Percentiles rank a stretch among this genome's conserved stretches.
Evolutionary conservation across 2,797 vertebrate genomes (phyloP).

Genomic region (Oophaga sylvatica): DNA sequence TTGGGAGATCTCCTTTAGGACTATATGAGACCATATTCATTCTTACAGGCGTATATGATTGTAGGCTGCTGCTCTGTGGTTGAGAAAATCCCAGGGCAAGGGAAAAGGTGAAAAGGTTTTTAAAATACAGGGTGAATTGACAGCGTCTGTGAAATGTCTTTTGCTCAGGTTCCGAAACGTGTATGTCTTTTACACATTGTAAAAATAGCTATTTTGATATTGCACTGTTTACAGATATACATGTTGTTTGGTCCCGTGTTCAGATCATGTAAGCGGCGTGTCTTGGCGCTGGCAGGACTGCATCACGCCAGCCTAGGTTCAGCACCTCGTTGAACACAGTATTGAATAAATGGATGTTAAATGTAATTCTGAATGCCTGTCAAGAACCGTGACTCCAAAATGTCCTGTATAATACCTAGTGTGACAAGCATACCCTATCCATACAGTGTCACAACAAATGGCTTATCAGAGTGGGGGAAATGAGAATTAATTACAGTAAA

Average conservation of each 20-base stretch:
- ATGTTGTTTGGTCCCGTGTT: slow-evolving; percentile 66
- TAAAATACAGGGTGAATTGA: slow-evolving; percentile 70
- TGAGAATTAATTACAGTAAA: slow-evolving; percentile 22
- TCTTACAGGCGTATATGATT: slow-evolving; percentile 66
- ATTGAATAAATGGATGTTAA: slow-evolving; percentile 57
- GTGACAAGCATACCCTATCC: slow-evolving; percentile 34
- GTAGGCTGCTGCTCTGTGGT: slow-evolving; percentile 67
- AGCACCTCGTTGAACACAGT: slow-evolving; percentile 25
- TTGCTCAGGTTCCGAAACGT: slow-evolving; percentile 78
- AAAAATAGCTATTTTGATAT: slow-evolving; percentile 72
- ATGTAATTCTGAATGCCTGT: slow-evolving; percentile 42
- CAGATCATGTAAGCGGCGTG: slow-evolving; percentile 17
- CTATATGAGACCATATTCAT: neutral
- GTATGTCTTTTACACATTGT: slow-evolving; percentile 70
- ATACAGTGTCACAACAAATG: neutral
- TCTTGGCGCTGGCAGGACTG: neutral
- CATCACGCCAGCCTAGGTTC: neutral
- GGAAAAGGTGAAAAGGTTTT: slow-evolving; percentile 54
- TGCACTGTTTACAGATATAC: slow-evolving; percentile 71
- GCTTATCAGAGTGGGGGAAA: neutral
- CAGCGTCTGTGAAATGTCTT: slow-evolving; percentile 68
- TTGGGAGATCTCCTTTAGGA: neutral
- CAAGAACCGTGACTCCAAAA: slow-evolving; percentile 42
- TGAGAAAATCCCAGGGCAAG: slow-evolving; percentile 64
- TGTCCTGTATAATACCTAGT: slow-evolving; percentile 29